Evolutionary conservation across 2,888 invertebrate species (phyloP).

Genomic region (Epicampocera succincta): DNA sequence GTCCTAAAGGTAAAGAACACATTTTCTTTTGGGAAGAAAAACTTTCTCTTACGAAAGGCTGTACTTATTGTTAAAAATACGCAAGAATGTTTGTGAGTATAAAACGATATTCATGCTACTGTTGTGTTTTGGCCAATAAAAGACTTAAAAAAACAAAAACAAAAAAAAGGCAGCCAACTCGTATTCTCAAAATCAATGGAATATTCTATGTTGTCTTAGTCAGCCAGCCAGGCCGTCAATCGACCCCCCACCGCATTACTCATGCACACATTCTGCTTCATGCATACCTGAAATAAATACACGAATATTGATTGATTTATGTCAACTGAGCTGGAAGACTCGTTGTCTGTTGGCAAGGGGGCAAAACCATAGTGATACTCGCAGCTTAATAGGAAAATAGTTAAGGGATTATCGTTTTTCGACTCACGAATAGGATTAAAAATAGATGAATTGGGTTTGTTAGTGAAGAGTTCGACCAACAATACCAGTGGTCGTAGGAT

Average conservation of each 20-base stretch:
- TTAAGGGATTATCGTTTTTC: too few relatives aligned
- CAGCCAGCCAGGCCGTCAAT: background rate
- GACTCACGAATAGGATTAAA: too few relatives aligned
- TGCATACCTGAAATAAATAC: background rate
- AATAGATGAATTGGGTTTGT: too few relatives aligned
- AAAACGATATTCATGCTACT: background rate
- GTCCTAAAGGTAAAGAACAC: background rate
- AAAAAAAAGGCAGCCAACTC: background rate
- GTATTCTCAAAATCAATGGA: constrained; percentile 35
- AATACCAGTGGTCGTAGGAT: too few relatives aligned
- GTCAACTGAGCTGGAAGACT: constrained; percentile 19
- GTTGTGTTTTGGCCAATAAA: background rate
- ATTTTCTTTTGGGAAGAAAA: background rate
- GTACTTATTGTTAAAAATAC: background rate
- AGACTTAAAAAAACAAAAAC: background rate
- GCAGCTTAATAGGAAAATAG: too few relatives aligned
- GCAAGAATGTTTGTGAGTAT: constrained; percentile 10
- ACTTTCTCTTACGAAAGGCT: constrained; percentile 1
- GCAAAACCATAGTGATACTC: too few relatives aligned
- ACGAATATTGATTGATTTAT: constrained; percentile 40
- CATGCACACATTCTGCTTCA: background rate
- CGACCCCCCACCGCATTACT: background rate
- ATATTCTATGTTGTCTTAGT: too few relatives aligned
- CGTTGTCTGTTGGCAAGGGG: background rate
- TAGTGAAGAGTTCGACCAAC: too few relatives aligned